Percentiles rank a stretch among this genome's conserved stretches.
Conservation (phyloP, 2,888 invertebrate genomes). For the Epiblema foenella region DNA sequence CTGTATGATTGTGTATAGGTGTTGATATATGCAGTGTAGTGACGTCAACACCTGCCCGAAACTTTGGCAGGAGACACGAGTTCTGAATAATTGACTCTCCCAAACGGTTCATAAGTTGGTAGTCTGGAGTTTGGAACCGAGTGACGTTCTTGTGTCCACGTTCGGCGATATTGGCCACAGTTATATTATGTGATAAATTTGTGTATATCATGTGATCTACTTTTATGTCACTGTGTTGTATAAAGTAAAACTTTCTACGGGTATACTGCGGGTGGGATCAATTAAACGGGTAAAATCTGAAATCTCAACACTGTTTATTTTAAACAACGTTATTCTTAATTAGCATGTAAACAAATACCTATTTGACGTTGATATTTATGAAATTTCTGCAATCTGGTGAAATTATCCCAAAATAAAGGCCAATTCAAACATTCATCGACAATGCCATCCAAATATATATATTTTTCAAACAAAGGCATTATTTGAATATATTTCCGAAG, state of each 20-base stretch:
- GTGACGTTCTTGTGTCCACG: constrained; percentile 62
- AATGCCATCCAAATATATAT: too few relatives aligned
- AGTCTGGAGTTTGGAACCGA: constrained; percentile 77
- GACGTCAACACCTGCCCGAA: constrained; percentile 81
- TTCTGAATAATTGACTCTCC: constrained; percentile 78
- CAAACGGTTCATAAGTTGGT: constrained; percentile 74
- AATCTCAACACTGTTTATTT: neutral
- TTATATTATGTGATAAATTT: constrained; percentile 19
- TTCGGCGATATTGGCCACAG: constrained; percentile 8
- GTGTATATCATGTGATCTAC: constrained; percentile 8
- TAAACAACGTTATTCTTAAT: neutral
- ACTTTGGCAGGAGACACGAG: constrained; percentile 81
- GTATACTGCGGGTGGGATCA: neutral
- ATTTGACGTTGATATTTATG: neutral
- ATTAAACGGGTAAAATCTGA: too few relatives aligned
- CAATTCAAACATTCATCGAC: too few relatives aligned
- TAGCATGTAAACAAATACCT: neutral
- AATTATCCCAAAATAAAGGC: neutral
- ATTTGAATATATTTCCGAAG: neutral
- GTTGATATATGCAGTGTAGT: constrained; percentile 66
- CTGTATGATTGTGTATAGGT: constrained; percentile 62
- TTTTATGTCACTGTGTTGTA: constrained; percentile 10
- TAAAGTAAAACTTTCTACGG: neutral
- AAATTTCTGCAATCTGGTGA: neutral
- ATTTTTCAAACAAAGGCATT: neutral